Conservation (phyloP, 2,113 vertebrate genomes). For the Plecturocebus donacophilus region DNA sequence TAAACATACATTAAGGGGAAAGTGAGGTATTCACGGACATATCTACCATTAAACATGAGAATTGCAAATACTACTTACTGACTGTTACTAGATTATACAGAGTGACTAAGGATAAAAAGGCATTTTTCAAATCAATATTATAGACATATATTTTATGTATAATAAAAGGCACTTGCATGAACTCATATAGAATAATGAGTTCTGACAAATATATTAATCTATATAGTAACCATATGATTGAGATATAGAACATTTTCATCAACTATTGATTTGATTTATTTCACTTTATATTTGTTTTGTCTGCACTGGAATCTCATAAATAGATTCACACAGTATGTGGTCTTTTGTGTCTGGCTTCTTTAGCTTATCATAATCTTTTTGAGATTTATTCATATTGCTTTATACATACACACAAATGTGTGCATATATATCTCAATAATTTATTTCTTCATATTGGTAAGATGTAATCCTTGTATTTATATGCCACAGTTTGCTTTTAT, state of each 20-base stretch:
- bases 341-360: not conserved
- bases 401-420: no score
- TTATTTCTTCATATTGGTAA: not conserved
- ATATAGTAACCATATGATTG: not conserved
- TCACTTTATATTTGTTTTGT: not conserved
- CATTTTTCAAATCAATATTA: conserved; percentile 9
- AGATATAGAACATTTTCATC: not conserved
- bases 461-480: not conserved
- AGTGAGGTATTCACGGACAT: not conserved
- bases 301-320: not conserved
- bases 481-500: not conserved
- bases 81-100: not conserved
- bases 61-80: not conserved
- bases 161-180: not conserved
- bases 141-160: not conserved
- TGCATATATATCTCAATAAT: not conserved
- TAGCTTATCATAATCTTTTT: not conserved
- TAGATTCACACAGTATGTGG: not conserved
- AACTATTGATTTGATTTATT: not conserved
- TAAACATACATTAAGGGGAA: not conserved
- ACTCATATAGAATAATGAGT: not conserved
- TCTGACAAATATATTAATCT: not conserved
- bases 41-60: not conserved
- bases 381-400: not conserved
- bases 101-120: not conserved